Conservation (phyloP, 2,797 vertebrate genomes). For the Smutsia temminckii region DNA sequence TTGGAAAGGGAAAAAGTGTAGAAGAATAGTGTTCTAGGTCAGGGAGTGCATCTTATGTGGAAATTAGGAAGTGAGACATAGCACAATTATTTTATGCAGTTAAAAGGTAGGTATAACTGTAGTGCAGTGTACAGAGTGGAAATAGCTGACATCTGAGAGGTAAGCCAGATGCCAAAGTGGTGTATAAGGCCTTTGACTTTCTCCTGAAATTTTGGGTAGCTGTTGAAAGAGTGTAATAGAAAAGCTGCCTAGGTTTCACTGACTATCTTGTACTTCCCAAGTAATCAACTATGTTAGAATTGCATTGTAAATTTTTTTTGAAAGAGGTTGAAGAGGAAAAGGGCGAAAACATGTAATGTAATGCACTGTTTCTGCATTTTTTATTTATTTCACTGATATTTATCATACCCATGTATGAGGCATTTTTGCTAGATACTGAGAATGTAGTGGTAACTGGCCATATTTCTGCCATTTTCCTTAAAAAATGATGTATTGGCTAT, state of each 20-base stretch:
- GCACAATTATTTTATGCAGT: not conserved
- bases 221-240: not conserved
- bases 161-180: not conserved
- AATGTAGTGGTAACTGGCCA: not conserved
- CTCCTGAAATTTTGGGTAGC: not conserved
- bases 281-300: not conserved
- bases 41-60: not conserved
- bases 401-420: not conserved
- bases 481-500: not conserved
- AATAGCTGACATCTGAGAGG: not conserved
- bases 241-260: not conserved
- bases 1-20: not conserved
- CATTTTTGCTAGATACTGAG: not conserved
- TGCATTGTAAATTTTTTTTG: not conserved
- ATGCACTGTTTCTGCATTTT: conserved; percentile 21
- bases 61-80: not conserved
- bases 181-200: not conserved
- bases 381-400: not conserved
- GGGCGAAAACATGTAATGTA: not conserved
- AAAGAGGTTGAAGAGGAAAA: not conserved
- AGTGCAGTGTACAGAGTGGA: not conserved
- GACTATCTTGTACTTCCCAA: not conserved
- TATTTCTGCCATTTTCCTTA: not conserved
- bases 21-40: not conserved
- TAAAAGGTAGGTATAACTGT: not conserved